Evolutionary conservation across 2,113 vertebrate genomes (phyloP), one percentile per base, ranked within the genome.

Genomic region (Vulpes lagopus): DNA sequence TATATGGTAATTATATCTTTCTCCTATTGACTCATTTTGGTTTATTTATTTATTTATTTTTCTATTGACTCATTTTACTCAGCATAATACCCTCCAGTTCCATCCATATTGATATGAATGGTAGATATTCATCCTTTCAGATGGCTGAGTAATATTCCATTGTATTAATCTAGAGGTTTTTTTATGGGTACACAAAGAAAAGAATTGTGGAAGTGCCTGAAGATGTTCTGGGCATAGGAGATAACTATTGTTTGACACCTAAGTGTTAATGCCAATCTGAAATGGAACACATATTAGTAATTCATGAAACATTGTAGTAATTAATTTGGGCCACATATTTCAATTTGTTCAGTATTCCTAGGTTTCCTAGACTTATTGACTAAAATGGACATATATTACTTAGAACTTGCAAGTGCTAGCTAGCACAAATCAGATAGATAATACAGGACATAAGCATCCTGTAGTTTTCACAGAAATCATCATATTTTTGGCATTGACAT

Each of bases 371-470:
- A 91, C 2, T 38, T 86, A n/a, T 8, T 90, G 11, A 90, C 11
- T n/a, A 27, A 95, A 91, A 93, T 55, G 9, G 73, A 43, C 76
- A 73, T 25, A 65, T 65, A 6, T 27, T 57, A 59, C 53, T 89
- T 49, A 92, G 60, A 74, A 80, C 69, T 87, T 65, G 12, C 55
- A 71, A 95, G 78, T 53, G 22, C 16, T 96, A 93, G 38, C 57
- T 85, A 82, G 57, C 17, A 82, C 27, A 96, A 89, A 57, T 4
- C 87, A 93, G 11, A 57, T 1, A 93, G 55, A 53, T 25, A 86
- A 76, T 19, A 1, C 0, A 85, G 35, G 43, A 93, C 67, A 15
- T 30, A 12, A 71, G 86, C 3, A 35, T 71, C 32, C 16, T 84
- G 1, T 88, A 62, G 16, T 71, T 19, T 76, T 88, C 69, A 67